Evolutionary conservation across 2,888 invertebrate species (phyloP).

Genomic region (Exephanes ischioxanthus): DNA sequence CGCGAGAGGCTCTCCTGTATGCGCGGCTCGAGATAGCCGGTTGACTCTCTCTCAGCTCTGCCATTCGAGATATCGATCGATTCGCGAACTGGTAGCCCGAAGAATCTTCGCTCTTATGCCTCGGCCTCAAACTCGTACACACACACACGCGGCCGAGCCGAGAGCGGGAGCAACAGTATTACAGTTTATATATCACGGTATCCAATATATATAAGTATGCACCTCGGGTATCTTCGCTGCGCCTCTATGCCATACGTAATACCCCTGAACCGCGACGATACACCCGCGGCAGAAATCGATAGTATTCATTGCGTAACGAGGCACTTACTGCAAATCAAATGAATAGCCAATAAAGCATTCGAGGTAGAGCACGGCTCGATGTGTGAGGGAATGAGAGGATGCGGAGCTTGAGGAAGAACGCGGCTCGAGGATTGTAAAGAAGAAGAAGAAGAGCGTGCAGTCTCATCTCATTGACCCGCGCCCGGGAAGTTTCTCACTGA

Average conservation of each 20-base stretch:
- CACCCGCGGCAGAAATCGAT: conserved; percentile 76
- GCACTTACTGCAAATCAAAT: conserved; percentile 79
- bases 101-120: conserved; percentile 7
- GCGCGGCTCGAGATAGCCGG: conserved; percentile 28
- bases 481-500: conserved; percentile 39
- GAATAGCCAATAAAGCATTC: conserved; percentile 77
- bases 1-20: conserved; percentile 17
- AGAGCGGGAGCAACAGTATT: conserved; percentile 49
- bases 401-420: not conserved
- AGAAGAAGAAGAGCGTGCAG: conserved; percentile 61
- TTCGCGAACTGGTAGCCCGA: conserved; percentile 54
- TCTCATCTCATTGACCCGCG: conserved; percentile 70
- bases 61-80: conserved; percentile 53
- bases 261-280: conserved; percentile 42
- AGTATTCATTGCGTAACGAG: conserved; percentile 80
- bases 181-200: not conserved
- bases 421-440: conserved; percentile 39
- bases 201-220: conserved; percentile 23
- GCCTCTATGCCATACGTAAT: conserved; percentile 19
- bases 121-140: conserved; percentile 3
- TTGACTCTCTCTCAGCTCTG: conserved; percentile 5
- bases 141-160: conserved; percentile 1
- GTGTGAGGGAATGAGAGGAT: conserved; percentile 16
- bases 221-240: conserved; percentile 6
- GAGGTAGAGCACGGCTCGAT: conserved; percentile 47